Evolutionary conservation across 2,888 invertebrate species (phyloP).

Genomic region (Caenorhabditis plicata): DNA sequence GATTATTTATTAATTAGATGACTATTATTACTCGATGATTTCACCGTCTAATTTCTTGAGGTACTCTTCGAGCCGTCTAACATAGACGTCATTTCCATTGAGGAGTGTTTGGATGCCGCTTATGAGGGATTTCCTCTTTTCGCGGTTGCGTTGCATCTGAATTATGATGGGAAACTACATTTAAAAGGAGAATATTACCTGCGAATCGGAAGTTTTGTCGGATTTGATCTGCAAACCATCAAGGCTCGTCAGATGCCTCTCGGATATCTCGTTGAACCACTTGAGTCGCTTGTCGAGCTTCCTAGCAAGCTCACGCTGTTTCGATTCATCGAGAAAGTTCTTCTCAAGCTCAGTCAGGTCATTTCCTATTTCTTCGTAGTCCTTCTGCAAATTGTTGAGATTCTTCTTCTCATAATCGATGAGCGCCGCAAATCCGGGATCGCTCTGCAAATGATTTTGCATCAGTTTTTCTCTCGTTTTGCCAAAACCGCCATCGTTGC

Average conservation of each 20-base stretch:
- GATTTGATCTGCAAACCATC: constrained; percentile 53
- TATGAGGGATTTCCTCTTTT: constrained; percentile 56
- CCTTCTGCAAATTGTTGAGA: constrained; percentile 45
- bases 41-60: constrained; percentile 31
- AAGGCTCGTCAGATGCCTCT: constrained; percentile 56
- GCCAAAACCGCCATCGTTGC: constrained; percentile 17
- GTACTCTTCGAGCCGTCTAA: constrained; percentile 39
- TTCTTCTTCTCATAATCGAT: constrained; percentile 56
- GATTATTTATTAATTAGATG: constrained; percentile 1
- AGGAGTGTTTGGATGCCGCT: constrained; percentile 55
- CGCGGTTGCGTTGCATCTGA: constrained; percentile 54
- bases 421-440: constrained; percentile 48
- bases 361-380: constrained; percentile 37
- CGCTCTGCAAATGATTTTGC: constrained; percentile 27
- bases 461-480: neutral
- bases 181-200: constrained; percentile 13
- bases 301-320: constrained; percentile 51
- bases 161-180: constrained; percentile 6
- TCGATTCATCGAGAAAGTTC: constrained; percentile 52
- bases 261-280: constrained; percentile 46
- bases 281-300: constrained; percentile 52
- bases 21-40: constrained; percentile 20
- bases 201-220: constrained; percentile 44
- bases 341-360: constrained; percentile 56
- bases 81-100: constrained; percentile 54